Percentiles rank a stretch among this genome's conserved stretches.
These are phyloP conservation scores for Euwallacea similis DNA, from an alignment of 1,140 invertebrate species.

Conservation along the genomic window DNA sequence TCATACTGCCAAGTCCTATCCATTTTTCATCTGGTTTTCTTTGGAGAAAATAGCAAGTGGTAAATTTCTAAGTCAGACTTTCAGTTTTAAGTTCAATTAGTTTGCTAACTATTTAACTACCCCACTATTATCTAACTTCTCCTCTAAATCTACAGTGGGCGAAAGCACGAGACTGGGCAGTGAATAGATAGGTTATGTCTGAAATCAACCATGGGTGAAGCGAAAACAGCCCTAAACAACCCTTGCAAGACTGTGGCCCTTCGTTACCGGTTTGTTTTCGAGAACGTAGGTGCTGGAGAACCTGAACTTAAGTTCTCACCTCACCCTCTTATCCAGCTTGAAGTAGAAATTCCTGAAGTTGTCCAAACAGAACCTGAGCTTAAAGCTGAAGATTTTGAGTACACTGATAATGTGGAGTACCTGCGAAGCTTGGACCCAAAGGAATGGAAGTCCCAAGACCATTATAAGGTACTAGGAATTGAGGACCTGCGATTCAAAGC, in stretches of 20 bases:
- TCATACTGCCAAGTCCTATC: neutral
- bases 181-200: conserved; percentile 39
- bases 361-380: conserved; percentile 55
- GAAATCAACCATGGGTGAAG: conserved; percentile 46
- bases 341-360: conserved; percentile 43
- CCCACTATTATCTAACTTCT: neutral
- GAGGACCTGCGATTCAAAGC: conserved; percentile 74
- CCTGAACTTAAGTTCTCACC: conserved; percentile 44
- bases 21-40: conserved; percentile 7
- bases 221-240: conserved; percentile 38
- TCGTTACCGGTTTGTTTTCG: conserved; percentile 50
- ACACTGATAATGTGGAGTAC: conserved; percentile 83
- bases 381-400: conserved; percentile 61
- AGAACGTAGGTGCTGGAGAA: conserved; percentile 43
- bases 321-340: conserved; percentile 45
- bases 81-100: conserved; percentile 20
- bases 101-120: neutral
- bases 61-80: conserved; percentile 38
- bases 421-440: conserved; percentile 91
- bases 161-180: neutral
- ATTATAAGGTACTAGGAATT: conserved; percentile 92
- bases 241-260: conserved; percentile 47
- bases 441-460: conserved; percentile 97
- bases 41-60: conserved; percentile 45
- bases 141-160: neutral